Percentiles rank a stretch among this genome's conserved stretches.
phyloP scores from a whole-genome alignment of 2,113 vertebrate species.

The Alouatta palliata region DNA sequence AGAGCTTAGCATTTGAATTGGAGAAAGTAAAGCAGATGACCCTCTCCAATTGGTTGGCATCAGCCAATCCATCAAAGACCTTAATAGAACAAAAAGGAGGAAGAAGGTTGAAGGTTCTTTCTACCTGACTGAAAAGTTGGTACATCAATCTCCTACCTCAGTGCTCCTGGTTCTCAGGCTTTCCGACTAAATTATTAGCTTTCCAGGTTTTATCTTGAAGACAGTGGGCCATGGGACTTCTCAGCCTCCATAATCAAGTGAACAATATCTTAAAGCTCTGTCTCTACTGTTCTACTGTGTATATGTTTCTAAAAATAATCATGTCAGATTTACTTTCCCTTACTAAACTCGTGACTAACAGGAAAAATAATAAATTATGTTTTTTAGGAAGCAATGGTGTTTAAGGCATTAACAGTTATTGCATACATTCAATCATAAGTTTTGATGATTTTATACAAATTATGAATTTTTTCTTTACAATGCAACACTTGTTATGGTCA shows the following conservation, averaged over 20 bases:
- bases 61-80: background rate
- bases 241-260: background rate
- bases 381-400: background rate
- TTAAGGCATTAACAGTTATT: background rate
- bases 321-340: background rate
- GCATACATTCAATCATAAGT: background rate
- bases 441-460: background rate
- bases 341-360: background rate
- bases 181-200: background rate
- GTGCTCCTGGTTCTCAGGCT: background rate
- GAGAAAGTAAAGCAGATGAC: background rate
- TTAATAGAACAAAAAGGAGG: background rate
- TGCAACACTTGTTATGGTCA: background rate
- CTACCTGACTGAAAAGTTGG: background rate
- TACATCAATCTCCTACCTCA: background rate
- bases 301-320: background rate
- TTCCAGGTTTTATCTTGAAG: background rate
- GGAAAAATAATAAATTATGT: background rate
- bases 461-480: background rate
- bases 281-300: background rate
- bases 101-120: background rate
- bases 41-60: background rate
- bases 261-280: background rate
- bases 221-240: background rate
- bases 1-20: background rate